These are phyloP conservation scores for Hafferia zeledoni DNA, from an alignment of 2,797 vertebrate species.

Conservation along the genomic window DNA sequence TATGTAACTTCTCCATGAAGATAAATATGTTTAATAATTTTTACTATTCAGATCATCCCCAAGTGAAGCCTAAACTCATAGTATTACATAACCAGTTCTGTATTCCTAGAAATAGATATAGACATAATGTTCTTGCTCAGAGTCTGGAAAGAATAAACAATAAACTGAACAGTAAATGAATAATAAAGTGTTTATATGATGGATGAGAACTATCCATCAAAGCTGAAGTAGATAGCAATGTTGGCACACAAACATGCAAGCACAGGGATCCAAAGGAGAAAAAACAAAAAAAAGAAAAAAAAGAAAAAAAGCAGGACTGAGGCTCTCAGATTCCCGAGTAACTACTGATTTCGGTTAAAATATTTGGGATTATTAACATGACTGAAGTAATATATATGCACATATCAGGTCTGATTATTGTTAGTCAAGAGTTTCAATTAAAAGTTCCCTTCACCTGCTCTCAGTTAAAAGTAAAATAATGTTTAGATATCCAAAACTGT, in stretches of 20 bases:
- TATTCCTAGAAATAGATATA: not conserved
- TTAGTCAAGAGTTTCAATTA: not conserved
- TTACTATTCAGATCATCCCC: not conserved
- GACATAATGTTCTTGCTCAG: not conserved
- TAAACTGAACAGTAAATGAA: not conserved
- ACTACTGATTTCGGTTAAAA: not conserved
- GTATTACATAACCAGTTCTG: not conserved
- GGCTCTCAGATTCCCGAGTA: not conserved
- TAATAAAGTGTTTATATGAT: not conserved
- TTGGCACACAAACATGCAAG: not conserved
- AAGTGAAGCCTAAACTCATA: not conserved
- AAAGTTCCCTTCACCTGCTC: not conserved
- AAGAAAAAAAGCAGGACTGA: too few relatives aligned
- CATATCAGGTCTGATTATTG: not conserved
- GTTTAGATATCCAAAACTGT: not conserved
- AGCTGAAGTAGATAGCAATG: not conserved
- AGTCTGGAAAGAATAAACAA: not conserved
- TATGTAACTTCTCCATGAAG: not conserved
- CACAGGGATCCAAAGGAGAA: not conserved
- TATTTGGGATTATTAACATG: not conserved
- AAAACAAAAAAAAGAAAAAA: rapidly evolving
- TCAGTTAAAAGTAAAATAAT: not conserved
- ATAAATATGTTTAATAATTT: not conserved
- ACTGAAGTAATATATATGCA: not conserved
- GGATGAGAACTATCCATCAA: not conserved